Percentiles rank a stretch among this genome's conserved stretches.
phyloP scores from a whole-genome alignment of 2,888 invertebrate genomes.

The Osedax fenrisi region DNA sequence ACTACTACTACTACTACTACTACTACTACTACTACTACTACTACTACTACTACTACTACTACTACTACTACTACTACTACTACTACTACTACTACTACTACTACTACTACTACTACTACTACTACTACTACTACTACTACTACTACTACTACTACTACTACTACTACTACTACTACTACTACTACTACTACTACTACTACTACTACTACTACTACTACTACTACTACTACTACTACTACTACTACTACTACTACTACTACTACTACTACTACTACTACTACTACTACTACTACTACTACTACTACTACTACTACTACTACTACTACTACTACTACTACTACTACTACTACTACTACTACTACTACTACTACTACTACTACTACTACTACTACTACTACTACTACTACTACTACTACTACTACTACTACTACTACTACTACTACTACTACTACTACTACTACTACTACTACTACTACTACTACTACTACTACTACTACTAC shows the following conservation, averaged over 20 bases:
- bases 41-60: conserved; percentile 7
- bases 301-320: conserved; percentile 10
- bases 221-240: conserved; percentile 7
- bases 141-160: conserved; percentile 1
- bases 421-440: background rate
- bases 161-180: conserved; percentile 4
- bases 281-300: conserved; percentile 10
- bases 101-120: background rate
- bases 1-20: conserved; percentile 7
- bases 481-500: conserved; percentile 7
- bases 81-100: conserved; percentile 4
- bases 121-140: conserved; percentile 10
- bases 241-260: background rate
- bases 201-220: conserved; percentile 7
- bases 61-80: conserved; percentile 4
- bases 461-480: conserved; percentile 4
- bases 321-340: conserved; percentile 4
- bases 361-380: conserved; percentile 10
- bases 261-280: conserved; percentile 10
- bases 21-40: conserved; percentile 10
- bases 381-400: conserved; percentile 4
- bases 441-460: conserved; percentile 4
- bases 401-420: conserved; percentile 4
- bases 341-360: conserved; percentile 10
- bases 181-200: conserved; percentile 10